A percentile compares a stretch with the other conserved stretches of the same genome.
Evolutionary conservation across 2,797 vertebrate species (phyloP).

Genomic region (Myotis daubentonii): DNA sequence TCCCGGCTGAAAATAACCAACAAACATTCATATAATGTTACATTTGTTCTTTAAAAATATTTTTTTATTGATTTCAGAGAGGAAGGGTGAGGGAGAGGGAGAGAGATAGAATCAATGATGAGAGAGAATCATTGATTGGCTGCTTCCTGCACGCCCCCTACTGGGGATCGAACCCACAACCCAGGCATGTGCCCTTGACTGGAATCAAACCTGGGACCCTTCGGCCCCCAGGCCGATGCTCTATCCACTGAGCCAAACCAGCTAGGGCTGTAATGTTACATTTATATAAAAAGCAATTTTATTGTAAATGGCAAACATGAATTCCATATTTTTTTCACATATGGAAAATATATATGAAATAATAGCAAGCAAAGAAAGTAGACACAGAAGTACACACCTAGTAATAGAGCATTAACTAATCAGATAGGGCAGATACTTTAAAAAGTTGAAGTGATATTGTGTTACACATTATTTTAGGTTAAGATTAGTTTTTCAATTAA

Average conservation of each 20-base stretch:
- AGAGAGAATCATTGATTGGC: too few relatives aligned
- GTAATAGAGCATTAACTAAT: not conserved
- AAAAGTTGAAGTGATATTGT: not conserved
- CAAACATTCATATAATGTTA: slow-evolving; percentile 17
- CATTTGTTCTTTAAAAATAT: slow-evolving; percentile 45
- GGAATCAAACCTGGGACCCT: too few relatives aligned
- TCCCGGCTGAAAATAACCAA: slow-evolving; percentile 90
- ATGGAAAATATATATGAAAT: not conserved
- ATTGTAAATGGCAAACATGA: not conserved
- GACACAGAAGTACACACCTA: not conserved
- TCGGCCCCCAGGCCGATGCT: too few relatives aligned
- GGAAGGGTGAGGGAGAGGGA: too few relatives aligned
- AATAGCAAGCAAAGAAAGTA: not conserved
- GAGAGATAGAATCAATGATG: too few relatives aligned
- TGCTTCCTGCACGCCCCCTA: too few relatives aligned
- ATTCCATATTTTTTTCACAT: not conserved
- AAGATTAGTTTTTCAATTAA: not conserved
- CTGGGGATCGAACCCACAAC: too few relatives aligned
- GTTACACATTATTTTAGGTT: not conserved
- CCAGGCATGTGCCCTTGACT: too few relatives aligned
- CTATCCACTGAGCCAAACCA: not conserved
- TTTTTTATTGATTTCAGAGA: too few relatives aligned
- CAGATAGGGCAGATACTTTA: not conserved
- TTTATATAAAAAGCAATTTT: not conserved
- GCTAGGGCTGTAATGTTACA: too few relatives aligned